A percentile compares a stretch with the other conserved stretches of the same genome.
Conservation (phyloP, 2,113 vertebrate species). For the Bos javanicus region DNA sequence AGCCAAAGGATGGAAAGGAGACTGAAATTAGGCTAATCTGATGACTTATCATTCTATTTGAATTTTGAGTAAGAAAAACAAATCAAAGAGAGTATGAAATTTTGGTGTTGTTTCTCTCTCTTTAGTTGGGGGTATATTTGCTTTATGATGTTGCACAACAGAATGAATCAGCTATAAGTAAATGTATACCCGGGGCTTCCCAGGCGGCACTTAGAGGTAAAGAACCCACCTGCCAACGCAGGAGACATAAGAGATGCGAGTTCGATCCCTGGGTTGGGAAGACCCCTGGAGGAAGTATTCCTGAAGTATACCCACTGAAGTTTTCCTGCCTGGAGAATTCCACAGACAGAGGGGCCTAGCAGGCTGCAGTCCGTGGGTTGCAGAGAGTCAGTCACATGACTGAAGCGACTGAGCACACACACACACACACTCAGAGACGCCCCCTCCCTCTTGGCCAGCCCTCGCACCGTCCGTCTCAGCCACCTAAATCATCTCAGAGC, state of each 20-base stretch:
- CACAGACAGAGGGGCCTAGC: neutral
- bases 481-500: neutral
- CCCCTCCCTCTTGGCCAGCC: neutral
- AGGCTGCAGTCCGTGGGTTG: neutral
- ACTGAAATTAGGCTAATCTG: neutral
- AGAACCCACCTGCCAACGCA: neutral
- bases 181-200: accelerated
- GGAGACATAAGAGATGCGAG: too few species aligned
- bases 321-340: neutral
- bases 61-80: neutral
- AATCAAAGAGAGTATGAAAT: neutral
- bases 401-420: accelerated
- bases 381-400: accelerated
- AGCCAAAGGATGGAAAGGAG: neutral
- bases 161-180: neutral
- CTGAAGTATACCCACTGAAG: neutral
- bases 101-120: neutral
- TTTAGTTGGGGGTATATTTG: neutral
- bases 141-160: neutral
- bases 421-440: accelerated
- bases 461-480: neutral
- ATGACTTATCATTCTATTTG: neutral
- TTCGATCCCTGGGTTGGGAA: neutral
- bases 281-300: neutral
- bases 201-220: neutral